A percentile compares a stretch with the other conserved stretches of the same genome.
phyloP scores from a whole-genome alignment of 2,113 vertebrate species.

The Pao palembangensis region DNA sequence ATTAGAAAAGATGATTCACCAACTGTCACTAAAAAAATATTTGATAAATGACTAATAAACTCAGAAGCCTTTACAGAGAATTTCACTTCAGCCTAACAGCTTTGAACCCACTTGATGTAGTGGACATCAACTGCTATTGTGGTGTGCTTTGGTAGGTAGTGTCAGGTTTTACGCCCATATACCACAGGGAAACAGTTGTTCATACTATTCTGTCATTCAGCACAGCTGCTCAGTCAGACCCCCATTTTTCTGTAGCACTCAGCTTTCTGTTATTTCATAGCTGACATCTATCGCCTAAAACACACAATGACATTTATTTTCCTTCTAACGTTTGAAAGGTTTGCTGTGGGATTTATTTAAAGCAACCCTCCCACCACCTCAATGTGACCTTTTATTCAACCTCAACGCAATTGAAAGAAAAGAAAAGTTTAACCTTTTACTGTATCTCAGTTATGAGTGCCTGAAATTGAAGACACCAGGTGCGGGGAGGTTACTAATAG shows the following conservation, averaged over 20 bases:
- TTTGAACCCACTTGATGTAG: constrained; percentile 4
- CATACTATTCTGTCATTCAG: constrained; percentile 18
- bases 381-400: background rate
- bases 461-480: background rate
- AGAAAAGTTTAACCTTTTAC: background rate
- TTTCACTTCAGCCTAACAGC: background rate
- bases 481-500: constrained; percentile 5
- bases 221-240: constrained; percentile 12
- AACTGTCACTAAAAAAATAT: no score
- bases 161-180: constrained; percentile 23
- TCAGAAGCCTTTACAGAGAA: no score
- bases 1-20: no score
- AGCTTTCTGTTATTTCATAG: constrained; percentile 25
- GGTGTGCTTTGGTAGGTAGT: constrained; percentile 9
- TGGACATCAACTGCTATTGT: constrained; percentile 14
- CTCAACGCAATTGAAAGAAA: background rate
- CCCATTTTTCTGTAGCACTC: constrained; percentile 19
- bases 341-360: background rate
- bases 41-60: no score
- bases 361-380: background rate
- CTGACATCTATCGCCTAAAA: background rate
- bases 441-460: constrained; percentile 2
- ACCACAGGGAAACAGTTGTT: constrained; percentile 16
- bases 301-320: no score
- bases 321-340: no score